Percentiles rank a stretch among this genome's conserved stretches.
phyloP scores from a whole-genome alignment of 2,888 invertebrate species.

The Chromoteleia sp. region DNA sequence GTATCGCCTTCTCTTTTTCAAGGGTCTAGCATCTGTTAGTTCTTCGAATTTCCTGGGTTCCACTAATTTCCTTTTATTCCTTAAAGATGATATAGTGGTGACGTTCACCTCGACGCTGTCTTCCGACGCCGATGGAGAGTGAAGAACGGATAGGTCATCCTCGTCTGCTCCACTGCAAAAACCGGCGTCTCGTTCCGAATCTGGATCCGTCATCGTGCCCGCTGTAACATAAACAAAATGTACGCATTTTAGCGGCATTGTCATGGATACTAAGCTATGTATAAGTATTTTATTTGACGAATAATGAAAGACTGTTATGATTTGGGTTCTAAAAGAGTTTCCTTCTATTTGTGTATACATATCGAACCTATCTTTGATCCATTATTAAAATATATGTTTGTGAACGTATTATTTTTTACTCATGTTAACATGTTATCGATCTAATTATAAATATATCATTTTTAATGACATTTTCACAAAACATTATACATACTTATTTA shows the following conservation, averaged over 20 bases:
- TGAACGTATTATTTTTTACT: too few species aligned
- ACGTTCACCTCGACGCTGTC: slow-evolving; percentile 89
- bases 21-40: slow-evolving; percentile 86
- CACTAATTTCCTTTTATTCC: slow-evolving; percentile 88
- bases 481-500: too few species aligned
- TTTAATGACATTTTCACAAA: too few species aligned
- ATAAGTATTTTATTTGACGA: too few species aligned
- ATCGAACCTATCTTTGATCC: too few species aligned
- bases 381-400: too few species aligned
- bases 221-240: slow-evolving; percentile 85
- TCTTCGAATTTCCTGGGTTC: slow-evolving; percentile 88
- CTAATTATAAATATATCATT: too few species aligned
- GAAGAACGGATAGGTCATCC: slow-evolving; percentile 84
- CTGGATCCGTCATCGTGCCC: slow-evolving; percentile 82
- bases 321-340: too few species aligned
- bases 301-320: too few species aligned
- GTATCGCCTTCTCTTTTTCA: slow-evolving; percentile 87
- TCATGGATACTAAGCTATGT: slow-evolving; percentile 5
- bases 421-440: too few species aligned
- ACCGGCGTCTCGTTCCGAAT: slow-evolving; percentile 88
- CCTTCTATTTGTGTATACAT: too few species aligned
- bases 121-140: slow-evolving; percentile 88
- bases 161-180: slow-evolving; percentile 91
- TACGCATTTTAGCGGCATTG: not conserved
- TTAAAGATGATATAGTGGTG: slow-evolving; percentile 86